Evolutionary conservation across 2,113 vertebrate genomes (phyloP).

Genomic region (Brienomyrus brachyistius): DNA sequence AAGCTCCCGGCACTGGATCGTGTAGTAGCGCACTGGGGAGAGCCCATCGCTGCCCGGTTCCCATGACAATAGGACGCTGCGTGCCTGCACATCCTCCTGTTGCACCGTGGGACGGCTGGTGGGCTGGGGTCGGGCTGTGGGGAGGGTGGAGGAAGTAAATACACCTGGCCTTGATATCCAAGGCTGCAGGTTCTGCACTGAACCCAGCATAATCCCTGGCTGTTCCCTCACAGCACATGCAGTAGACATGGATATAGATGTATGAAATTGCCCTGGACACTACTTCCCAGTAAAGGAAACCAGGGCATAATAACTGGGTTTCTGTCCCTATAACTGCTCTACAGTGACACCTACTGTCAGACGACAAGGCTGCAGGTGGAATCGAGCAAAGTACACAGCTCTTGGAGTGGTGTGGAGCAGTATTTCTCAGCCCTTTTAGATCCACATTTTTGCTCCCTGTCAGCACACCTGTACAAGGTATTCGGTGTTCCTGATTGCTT

Average conservation of each 20-base stretch:
- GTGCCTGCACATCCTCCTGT: slow-evolving; percentile 65
- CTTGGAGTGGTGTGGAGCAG: not conserved
- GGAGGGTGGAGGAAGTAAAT: not conserved
- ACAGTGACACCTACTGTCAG: not conserved
- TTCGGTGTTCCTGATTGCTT: not conserved
- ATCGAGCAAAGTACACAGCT: not conserved
- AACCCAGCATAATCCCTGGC: not conserved
- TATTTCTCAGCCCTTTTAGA: not conserved
- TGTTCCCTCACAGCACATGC: not conserved
- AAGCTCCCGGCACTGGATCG: slow-evolving; percentile 83
- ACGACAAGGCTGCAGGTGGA: not conserved
- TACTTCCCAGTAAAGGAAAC: not conserved
- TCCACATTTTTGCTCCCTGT: not conserved
- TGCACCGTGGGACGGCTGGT: slow-evolving; percentile 64
- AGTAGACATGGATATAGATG: not conserved
- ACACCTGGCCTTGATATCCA: not conserved
- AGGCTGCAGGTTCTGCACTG: not conserved
- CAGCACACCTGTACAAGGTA: not conserved
- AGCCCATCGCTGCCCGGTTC: slow-evolving; percentile 92
- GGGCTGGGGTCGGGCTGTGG: slow-evolving; percentile 75
- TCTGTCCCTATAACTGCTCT: not conserved
- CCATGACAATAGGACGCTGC: slow-evolving; percentile 79
- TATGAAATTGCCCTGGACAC: not conserved
- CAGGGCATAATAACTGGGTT: not conserved
- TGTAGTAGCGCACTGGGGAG: slow-evolving; percentile 90